phyloP scores from a whole-genome alignment of 2,888 invertebrate genomes.

The Cephonodes hylas region DNA sequence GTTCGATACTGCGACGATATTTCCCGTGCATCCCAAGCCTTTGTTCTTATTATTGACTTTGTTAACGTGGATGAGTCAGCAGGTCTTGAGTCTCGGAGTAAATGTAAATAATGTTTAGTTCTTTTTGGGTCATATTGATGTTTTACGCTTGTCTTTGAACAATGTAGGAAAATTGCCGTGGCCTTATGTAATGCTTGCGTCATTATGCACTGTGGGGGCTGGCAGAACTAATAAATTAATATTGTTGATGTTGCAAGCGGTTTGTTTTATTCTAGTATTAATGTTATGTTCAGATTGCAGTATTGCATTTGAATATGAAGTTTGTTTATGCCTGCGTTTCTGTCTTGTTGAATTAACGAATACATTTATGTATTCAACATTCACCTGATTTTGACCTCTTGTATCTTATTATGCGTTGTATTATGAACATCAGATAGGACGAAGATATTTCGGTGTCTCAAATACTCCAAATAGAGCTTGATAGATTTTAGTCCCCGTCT shows the following conservation, averaged over 20 bases:
- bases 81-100: constrained; percentile 21
- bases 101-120: constrained; percentile 32
- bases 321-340: too few species aligned
- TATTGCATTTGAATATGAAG: too few species aligned
- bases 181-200: constrained; percentile 1
- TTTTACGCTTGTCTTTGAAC: constrained; percentile 26
- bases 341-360: too few species aligned
- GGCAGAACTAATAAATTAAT: constrained; percentile 2
- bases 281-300: neutral
- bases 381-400: too few species aligned
- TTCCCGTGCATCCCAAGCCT: constrained; percentile 27
- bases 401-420: too few species aligned
- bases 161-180: neutral
- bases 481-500: too few species aligned
- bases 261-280: neutral
- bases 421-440: too few species aligned
- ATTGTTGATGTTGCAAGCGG: neutral
- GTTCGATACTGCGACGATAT: constrained; percentile 22
- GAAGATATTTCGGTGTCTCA: too few species aligned
- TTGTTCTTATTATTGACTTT: constrained; percentile 28
- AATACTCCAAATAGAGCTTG: too few species aligned
- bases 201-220: neutral
- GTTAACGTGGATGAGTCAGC: constrained; percentile 36
- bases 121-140: constrained; percentile 29
- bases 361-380: too few species aligned